Evolutionary conservation across 35 echinoderm and acorn worm species (phyloP).

Genomic region (Apostichopus japonicus): DNA sequence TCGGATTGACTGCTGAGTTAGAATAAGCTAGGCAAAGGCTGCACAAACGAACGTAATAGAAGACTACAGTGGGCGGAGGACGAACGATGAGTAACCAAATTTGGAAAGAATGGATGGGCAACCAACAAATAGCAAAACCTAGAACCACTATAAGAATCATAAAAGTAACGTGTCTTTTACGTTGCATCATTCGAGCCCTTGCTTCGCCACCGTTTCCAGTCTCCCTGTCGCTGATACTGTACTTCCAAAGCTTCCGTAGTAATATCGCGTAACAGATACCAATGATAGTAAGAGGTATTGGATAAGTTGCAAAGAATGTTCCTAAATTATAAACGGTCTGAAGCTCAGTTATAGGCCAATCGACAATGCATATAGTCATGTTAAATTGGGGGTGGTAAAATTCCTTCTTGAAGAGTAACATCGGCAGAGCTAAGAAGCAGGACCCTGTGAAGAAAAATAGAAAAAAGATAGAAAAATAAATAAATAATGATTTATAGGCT

Average conservation of each 20-base stretch:
- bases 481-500: too few relatives aligned
- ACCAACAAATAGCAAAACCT: constrained; percentile 85
- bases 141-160: constrained; percentile 91
- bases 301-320: constrained; percentile 70
- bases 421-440: constrained; percentile 67
- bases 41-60: constrained; percentile 63
- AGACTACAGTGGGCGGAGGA: constrained; percentile 24
- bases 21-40: constrained; percentile 84
- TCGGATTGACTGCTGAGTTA: constrained; percentile 85
- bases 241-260: constrained; percentile 78
- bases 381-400: neutral
- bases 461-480: neutral
- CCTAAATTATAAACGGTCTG: constrained; percentile 68
- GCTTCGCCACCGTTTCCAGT: neutral
- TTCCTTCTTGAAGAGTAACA: constrained; percentile 58
- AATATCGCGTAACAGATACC: constrained; percentile 81
- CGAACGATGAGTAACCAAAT: constrained; percentile 57
- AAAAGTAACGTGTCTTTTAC: constrained; percentile 84
- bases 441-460: constrained; percentile 64
- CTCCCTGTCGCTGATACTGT: constrained; percentile 47
- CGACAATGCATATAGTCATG: neutral
- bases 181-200: constrained; percentile 60
- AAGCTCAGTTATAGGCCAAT: constrained; percentile 5
- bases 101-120: constrained; percentile 73
- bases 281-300: constrained; percentile 86